Evolutionary conservation across 2,888 invertebrate genomes (phyloP), one percentile per base, ranked within the genome.

Genomic region (Zonitis immaculata): DNA sequence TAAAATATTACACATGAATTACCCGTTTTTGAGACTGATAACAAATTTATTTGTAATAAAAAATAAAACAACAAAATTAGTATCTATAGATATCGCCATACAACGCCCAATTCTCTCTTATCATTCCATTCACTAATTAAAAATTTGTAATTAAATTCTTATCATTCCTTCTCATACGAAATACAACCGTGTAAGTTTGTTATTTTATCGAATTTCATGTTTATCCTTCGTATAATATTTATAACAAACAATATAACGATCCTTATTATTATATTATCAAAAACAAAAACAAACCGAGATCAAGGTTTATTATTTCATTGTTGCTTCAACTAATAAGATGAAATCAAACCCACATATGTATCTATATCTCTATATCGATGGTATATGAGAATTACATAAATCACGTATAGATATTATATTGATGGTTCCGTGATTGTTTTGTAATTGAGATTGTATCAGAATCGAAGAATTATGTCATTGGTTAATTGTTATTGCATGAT

Each of bases 1-100:
- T 3, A 51, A 56, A 57, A 58, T n/a, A 56, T 65, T 61, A 55
- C 56, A 54, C 56, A 57, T 51, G 12, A 1, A 6, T 32, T 22
- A 3, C n/a, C 3, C 28, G 3, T 3, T 28, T 14, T 14, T 16
- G 1, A 12, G 43, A 32, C 30, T 26, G 42, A 35, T 16, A 16
- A 16, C 6, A 8, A 7, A 35, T 11, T 16, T 32, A 12, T 32
- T 12, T 14, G 32, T 12, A 32, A 32, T 4, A 32, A 6, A 32
- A 14, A 12, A 14, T 14, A 18, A 42, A 27, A 11, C n/a, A n/a
- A n/a, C n/a, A n/a, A n/a, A n/a, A n/a, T n/a, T n/a, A n/a, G n/a
- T n/a, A n/a, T n/a, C n/a, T n/a, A n/a, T n/a, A n/a, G n/a, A n/a
- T n/a, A n/a, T n/a, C n/a, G n/a, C n/a, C n/a, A n/a, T n/a, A n/a